phyloP scores from a whole-genome alignment of 1,140 invertebrate species.

The Cherax destructor region DNA sequence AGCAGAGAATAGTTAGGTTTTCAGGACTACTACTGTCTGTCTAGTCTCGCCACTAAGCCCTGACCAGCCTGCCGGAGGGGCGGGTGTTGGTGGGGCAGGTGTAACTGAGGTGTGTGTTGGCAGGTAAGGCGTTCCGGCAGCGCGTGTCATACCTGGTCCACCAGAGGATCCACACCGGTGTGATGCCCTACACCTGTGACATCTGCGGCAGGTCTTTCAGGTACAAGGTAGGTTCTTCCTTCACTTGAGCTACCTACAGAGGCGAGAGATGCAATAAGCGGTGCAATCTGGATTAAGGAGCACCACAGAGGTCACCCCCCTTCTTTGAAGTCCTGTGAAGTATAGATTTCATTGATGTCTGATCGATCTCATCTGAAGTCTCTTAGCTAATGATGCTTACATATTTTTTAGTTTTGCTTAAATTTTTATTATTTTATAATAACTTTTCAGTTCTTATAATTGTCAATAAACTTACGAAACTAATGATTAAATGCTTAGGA shows the following conservation, averaged over 20 bases:
- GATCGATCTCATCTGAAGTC: not conserved
- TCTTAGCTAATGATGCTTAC: not conserved
- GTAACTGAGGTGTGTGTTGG: conserved; percentile 1
- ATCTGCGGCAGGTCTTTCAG: conserved; percentile 88
- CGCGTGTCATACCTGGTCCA: conserved; percentile 90
- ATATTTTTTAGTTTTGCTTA: not conserved
- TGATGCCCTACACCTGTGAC: conserved; percentile 88
- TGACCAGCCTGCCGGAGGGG: not conserved
- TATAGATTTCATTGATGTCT: not conserved
- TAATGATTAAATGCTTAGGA: not conserved
- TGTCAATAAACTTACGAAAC: not conserved
- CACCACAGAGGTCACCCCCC: not conserved
- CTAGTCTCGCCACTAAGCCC: not conserved
- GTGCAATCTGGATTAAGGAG: not conserved
- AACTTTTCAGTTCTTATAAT: not conserved
- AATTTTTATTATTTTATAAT: not conserved
- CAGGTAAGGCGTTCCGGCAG: conserved; percentile 91
- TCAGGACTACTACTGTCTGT: not conserved
- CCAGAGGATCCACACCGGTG: conserved; percentile 87
- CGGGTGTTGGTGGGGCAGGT: not conserved
- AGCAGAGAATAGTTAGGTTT: too few species aligned
- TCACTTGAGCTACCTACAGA: not conserved
- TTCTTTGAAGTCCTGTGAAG: not conserved
- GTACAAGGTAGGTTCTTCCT: conserved; percentile 82
- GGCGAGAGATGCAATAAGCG: not conserved